Base-by-base conservation (phyloP, 2,888 invertebrate species). In the Agrochola litura region DNA sequence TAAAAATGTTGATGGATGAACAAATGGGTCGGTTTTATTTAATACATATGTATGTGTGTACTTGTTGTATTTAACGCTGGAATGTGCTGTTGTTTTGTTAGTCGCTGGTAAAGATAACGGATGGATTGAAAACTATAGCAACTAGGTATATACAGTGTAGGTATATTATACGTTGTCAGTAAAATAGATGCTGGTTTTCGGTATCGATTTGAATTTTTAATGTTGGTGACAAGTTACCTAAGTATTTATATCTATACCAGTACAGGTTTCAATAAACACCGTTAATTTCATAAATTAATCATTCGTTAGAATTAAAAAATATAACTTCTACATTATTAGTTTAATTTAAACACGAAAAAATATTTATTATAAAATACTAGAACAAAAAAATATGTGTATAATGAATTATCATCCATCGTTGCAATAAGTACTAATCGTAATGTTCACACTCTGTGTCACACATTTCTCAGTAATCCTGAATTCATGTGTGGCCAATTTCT, bases 1-100 rank as follows among this genome's bases (percentile, higher is more conserved):
- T 94, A 93, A 93, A 93, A 91, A 87, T 91, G 89, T 85, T 90
- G 90, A 90, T 90, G 87, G 88, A 91, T 89, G 91, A 89, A 92
- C 89, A 88, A 82, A 88, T 80, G 88, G 76, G 67, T 76, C 49
- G 82, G 79, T 81, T 74, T 86, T 85, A 85, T 83, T 86, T 88
- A 86, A 87, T 78, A 81, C 80, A 76, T 58, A 69, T 66, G 54
- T 54, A 30, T 60, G 49, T 54, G n/a, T 60, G 58, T 78, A 82
- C 64, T 85, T 65, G 69, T 76, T 56, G 68, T n/a, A 43, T 65
- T 37, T 72, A 46, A 22, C 41, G 16, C 54, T 52, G 72, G 85
- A 84, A 82, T 82, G 84, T 63, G 25, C 10, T 68, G 54, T 56
- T 60, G 63, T 12, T 60, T 60, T 56, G 30, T 77, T 60, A 37